These are phyloP conservation scores for Isotomurus palustris DNA, from an alignment of 2,888 invertebrate species.

Conservation along the genomic window DNA sequence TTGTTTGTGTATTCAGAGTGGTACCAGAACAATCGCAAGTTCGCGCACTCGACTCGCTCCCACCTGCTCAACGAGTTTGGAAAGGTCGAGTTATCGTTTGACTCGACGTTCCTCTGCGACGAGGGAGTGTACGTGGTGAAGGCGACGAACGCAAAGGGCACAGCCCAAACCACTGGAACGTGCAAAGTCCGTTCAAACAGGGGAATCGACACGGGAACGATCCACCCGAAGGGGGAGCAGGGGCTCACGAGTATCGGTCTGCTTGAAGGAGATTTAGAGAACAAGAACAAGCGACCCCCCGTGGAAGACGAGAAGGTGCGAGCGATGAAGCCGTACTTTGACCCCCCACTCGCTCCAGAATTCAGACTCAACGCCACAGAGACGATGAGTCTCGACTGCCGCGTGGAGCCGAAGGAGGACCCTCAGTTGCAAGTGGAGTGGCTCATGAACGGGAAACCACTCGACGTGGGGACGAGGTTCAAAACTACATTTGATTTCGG, in stretches of 20 bases:
- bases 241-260: slow-evolving; percentile 85
- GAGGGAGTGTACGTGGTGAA: slow-evolving; percentile 81
- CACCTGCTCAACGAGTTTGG: slow-evolving; percentile 95
- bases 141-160: slow-evolving; percentile 81
- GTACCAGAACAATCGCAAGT: slow-evolving; percentile 87
- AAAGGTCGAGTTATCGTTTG: slow-evolving; percentile 84
- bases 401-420: slow-evolving; percentile 90
- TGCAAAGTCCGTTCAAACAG: slow-evolving; percentile 60
- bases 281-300: slow-evolving; percentile 1
- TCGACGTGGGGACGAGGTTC: slow-evolving; percentile 62
- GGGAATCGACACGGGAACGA: slow-evolving; percentile 75
- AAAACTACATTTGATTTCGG: slow-evolving; percentile 94
- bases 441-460: slow-evolving; percentile 85
- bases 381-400: slow-evolving; percentile 85
- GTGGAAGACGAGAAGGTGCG: slow-evolving; percentile 5
- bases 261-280: slow-evolving; percentile 66
- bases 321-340: slow-evolving; percentile 70
- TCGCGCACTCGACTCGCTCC: slow-evolving; percentile 83
- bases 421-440: slow-evolving; percentile 73
- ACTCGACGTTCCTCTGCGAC: slow-evolving; percentile 82
- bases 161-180: slow-evolving; percentile 84
- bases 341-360: slow-evolving; percentile 73
- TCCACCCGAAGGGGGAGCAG: slow-evolving; percentile 89
- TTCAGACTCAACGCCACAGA: slow-evolving; percentile 76
- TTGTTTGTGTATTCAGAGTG: slow-evolving; percentile 54